Conservation (phyloP, 2,113 vertebrate species). For the Oenanthe melanoleuca region DNA sequence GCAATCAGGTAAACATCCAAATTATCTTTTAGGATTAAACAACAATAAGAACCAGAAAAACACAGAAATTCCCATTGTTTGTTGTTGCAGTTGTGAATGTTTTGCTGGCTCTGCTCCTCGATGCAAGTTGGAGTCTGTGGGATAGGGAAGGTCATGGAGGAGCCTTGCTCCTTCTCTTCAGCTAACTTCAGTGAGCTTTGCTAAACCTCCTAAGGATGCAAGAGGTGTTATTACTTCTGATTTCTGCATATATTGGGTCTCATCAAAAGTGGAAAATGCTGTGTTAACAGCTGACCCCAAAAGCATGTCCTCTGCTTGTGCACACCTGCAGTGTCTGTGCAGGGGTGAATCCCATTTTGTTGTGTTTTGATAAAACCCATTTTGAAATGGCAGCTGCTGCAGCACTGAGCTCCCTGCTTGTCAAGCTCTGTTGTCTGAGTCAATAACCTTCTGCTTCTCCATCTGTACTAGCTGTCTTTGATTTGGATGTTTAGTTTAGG, state of each 20-base stretch:
- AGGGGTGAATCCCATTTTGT: background rate
- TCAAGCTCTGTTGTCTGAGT: background rate
- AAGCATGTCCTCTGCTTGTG: background rate
- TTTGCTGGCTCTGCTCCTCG: background rate
- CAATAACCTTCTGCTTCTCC: background rate
- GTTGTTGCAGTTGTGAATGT: background rate
- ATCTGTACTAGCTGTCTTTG: background rate
- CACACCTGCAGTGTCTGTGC: fast-evolving
- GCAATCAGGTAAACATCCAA: background rate
- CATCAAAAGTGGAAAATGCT: fast-evolving
- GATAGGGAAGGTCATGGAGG: background rate
- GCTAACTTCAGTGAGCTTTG: background rate
- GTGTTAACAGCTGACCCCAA: background rate
- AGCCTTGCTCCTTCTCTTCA: background rate
- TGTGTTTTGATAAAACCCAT: background rate
- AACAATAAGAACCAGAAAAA: background rate
- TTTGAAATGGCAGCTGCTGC: background rate
- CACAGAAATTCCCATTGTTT: background rate
- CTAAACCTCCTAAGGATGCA: background rate
- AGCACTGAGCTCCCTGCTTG: background rate
- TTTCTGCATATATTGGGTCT: background rate
- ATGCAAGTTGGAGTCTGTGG: background rate
- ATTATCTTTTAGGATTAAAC: background rate
- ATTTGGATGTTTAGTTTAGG: background rate
- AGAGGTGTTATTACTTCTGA: background rate